Base-by-base conservation (phyloP, 2,113 vertebrate genomes). In the Alligator sinensis region DNA sequence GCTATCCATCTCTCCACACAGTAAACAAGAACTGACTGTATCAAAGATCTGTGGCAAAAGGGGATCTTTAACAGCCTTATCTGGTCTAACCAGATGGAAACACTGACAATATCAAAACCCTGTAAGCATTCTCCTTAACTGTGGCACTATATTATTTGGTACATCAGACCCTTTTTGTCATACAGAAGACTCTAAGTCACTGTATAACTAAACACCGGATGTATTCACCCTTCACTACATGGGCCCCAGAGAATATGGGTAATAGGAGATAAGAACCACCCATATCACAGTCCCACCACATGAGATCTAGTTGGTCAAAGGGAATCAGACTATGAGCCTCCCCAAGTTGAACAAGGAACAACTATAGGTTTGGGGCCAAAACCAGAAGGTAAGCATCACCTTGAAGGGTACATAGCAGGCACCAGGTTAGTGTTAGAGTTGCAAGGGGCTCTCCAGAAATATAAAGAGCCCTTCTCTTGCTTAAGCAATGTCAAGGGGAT, bases 1-100 rank as follows among this genome's bases (percentile, higher is more conserved):
- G 89, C 87, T 28, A 92, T 77, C 91, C 86, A 78, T 95, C 55
- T 96, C 66, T 57, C 75, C 74, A 54, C 95, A 92, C 55, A 91
- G 88, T 91, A 92, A 97, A 97, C 25, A 92, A 75, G 74, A 95
- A 76, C 85, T 19, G 19, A 91, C 96, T 76, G 59, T 82, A 93
- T 92, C 86, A 95, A 94, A 84, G 82, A 96, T 94, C 94, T 91
- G 27, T 92, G 80, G 90, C 89, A 97, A 91, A 95, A 76, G 9
- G 80, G 54, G 64, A 94, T 91, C 89, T 95, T 97, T 96, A 94
- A 96, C 91, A 97, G 91, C 77, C 88, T 98, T 98, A 98, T 98
- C 97, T 96, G 91, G 93, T 87, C 76, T 47, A 94, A 85, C 96
- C 98, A 98, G 97, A 90, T 94, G 92, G 91, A 95, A 96, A 95